A percentile compares a stretch with the other conserved stretches of the same genome.
phyloP scores from a whole-genome alignment of 2,888 invertebrate species.

The Deilephila porcellus region DNA sequence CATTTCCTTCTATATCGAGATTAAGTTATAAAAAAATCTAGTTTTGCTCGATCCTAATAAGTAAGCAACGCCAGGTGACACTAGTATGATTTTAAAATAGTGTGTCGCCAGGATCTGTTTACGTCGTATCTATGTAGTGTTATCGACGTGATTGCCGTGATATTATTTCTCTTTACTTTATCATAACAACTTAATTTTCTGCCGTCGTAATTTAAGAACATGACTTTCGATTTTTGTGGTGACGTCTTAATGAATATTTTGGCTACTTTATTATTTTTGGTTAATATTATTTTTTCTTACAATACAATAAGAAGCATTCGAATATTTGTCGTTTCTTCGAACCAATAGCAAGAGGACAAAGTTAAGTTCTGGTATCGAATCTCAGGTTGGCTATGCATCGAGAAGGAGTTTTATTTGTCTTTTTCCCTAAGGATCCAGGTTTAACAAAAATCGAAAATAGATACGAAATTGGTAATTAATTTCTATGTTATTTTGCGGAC shows the following conservation, averaged over 20 bases:
- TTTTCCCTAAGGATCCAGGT: too few species aligned
- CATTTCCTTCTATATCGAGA: too few species aligned
- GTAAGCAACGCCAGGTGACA: neutral
- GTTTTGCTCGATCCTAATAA: neutral
- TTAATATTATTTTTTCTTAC: neutral
- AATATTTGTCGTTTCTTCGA: too few species aligned
- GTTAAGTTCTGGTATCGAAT: too few species aligned
- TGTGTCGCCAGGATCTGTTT: neutral
- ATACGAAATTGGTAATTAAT: too few species aligned
- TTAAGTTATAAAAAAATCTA: neutral
- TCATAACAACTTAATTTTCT: conserved; percentile 19
- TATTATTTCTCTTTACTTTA: neutral
- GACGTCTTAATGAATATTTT: neutral
- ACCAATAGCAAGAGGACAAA: too few species aligned
- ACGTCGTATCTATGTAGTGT: neutral
- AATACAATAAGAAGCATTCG: neutral
- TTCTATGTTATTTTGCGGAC: too few species aligned
- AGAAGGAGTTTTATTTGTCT: too few species aligned
- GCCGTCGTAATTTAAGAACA: neutral
- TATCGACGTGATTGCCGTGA: conserved; percentile 23
- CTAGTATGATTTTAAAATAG: neutral
- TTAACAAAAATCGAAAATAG: too few species aligned
- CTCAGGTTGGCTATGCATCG: too few species aligned
- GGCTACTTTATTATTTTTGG: neutral
- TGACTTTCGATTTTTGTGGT: neutral